A percentile compares a stretch with the other conserved stretches of the same genome.
Conservation (phyloP, 2,797 vertebrate genomes). For the Lacerta viridis region DNA sequence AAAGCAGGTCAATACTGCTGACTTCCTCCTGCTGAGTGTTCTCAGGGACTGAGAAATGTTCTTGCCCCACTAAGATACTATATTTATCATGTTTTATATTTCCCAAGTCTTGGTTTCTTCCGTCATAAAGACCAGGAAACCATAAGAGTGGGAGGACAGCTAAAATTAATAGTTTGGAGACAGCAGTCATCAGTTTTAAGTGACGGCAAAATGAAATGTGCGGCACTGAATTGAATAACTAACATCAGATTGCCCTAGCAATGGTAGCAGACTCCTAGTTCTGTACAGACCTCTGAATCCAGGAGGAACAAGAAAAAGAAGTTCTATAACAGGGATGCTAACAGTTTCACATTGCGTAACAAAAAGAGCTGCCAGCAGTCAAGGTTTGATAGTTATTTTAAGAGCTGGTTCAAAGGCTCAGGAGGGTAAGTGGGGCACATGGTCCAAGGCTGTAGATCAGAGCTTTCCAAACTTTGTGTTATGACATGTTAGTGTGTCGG, state of each 20-base stretch:
- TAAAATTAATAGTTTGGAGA: slow-evolving; percentile 69
- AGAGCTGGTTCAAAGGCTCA: too few species aligned
- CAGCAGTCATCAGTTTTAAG: slow-evolving; percentile 51
- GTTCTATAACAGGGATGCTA: neutral
- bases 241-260: slow-evolving; percentile 32
- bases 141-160: slow-evolving; percentile 71
- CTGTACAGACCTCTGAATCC: neutral
- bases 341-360: neutral
- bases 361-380: neutral
- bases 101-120: slow-evolving; percentile 63
- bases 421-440: neutral
- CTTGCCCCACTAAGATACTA: slow-evolving; percentile 54
- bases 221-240: slow-evolving; percentile 51
- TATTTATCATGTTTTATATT: slow-evolving; percentile 57
- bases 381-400: neutral
- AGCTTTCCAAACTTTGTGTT: too few species aligned
- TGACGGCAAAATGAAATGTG: slow-evolving; percentile 59
- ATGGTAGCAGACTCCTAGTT: slow-evolving; percentile 27
- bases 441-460: too few species aligned
- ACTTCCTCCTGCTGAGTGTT: slow-evolving; percentile 37
- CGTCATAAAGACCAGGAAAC: slow-evolving; percentile 56
- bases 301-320: neutral
- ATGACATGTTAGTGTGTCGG: too few species aligned
- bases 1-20: slow-evolving; percentile 15
- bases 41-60: slow-evolving; percentile 59